These are phyloP conservation scores for Campoletis raptor DNA, from an alignment of 2,888 invertebrate genomes.

Conservation along the genomic window DNA sequence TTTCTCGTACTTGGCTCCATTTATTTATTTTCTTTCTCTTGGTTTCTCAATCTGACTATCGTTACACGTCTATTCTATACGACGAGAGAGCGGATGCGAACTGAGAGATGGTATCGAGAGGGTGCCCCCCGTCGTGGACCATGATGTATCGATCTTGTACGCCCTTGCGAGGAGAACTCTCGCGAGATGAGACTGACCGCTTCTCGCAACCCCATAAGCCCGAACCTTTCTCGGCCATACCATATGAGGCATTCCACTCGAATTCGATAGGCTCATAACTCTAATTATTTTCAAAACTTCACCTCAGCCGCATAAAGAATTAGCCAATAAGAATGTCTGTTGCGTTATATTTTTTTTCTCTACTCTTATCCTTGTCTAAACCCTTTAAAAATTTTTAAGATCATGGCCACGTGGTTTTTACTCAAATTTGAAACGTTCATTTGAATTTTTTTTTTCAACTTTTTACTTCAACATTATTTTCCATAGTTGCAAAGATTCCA, in stretches of 20 bases:
- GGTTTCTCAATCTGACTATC: conserved; percentile 70
- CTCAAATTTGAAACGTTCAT: no score
- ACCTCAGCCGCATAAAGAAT: background rate
- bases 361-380: background rate
- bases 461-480: background rate
- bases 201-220: conserved; percentile 52
- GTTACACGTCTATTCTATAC: conserved; percentile 78
- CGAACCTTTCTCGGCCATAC: conserved; percentile 77
- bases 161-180: conserved; percentile 76
- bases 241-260: conserved; percentile 51
- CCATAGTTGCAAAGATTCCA: background rate
- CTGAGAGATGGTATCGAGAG: conserved; percentile 79
- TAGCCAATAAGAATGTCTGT: background rate
- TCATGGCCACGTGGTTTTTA: background rate
- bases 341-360: background rate
- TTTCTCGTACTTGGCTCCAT: conserved; percentile 51
- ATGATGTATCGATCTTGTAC: conserved; percentile 84
- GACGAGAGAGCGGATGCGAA: conserved; percentile 73
- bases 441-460: no score
- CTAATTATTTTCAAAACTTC: conserved; percentile 25
- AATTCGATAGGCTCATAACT: conserved; percentile 42
- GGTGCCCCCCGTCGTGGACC: conserved; percentile 79
- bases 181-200: conserved; percentile 69
- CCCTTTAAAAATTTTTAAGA: background rate
- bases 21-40: conserved; percentile 50